These are phyloP conservation scores for Drosophila macrospina DNA, from an alignment of 2,888 invertebrate genomes.

Conservation along the genomic window DNA sequence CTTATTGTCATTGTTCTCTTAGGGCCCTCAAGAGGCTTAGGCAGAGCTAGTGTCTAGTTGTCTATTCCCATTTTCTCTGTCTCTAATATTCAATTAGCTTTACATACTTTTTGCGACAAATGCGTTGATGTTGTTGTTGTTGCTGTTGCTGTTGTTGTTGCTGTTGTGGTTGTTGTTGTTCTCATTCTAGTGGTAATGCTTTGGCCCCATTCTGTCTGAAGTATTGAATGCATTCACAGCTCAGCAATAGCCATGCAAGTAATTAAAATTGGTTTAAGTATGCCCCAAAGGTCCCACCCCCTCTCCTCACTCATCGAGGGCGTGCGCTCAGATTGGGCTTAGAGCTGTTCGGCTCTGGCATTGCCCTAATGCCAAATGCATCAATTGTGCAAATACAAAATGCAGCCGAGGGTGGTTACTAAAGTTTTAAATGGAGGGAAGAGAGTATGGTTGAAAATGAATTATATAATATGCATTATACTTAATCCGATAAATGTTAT, in stretches of 20 bases:
- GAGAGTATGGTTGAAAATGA: too few relatives aligned
- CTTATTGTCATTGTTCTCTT: slow-evolving; percentile 26
- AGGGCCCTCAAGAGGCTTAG: slow-evolving; percentile 47
- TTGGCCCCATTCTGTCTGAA: slow-evolving; percentile 8
- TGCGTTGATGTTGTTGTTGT: slow-evolving; percentile 59
- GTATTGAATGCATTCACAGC: slow-evolving; percentile 48
- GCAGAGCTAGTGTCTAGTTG: slow-evolving; percentile 32
- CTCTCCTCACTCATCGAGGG: not conserved
- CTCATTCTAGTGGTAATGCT: not conserved
- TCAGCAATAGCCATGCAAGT: slow-evolving; percentile 70
- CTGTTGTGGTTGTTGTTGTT: not conserved
- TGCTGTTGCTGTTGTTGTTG: too few relatives aligned
- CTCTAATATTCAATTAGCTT: slow-evolving; percentile 71
- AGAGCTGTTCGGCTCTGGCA: slow-evolving; percentile 8
- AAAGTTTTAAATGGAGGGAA: slow-evolving; percentile 3
- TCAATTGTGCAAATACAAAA: slow-evolving; percentile 34
- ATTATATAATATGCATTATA: too few relatives aligned
- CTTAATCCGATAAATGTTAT: too few relatives aligned
- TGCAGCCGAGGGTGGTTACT: slow-evolving; percentile 24
- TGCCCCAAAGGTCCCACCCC: slow-evolving; percentile 41
- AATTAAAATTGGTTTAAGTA: slow-evolving; percentile 74
- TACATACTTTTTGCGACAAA: slow-evolving; percentile 54
- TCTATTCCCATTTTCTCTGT: slow-evolving; percentile 36
- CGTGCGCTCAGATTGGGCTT: slow-evolving; percentile 19
- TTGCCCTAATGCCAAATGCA: slow-evolving; percentile 42